Evolutionary conservation across 1,140 invertebrate species (phyloP), one percentile per base, ranked within the genome.

Genomic region (Trichonephila clavipes): DNA sequence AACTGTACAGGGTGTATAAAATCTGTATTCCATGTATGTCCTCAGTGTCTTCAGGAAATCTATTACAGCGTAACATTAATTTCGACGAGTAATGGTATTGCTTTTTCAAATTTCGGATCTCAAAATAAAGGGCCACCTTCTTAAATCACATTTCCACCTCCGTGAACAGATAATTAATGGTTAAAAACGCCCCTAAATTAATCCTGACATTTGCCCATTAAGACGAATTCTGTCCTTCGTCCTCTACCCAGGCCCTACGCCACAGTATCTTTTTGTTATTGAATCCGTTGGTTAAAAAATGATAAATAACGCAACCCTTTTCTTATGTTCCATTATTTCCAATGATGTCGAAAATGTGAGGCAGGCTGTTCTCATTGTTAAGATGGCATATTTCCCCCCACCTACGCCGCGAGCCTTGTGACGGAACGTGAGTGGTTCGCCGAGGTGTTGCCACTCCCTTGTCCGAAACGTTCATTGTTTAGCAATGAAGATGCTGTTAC

Each of bases 141-240:
- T 58, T 59, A 61, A 85, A 85, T 85, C 83, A 85, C 58, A 85
- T 85, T 59, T 85, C 72, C 51, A 85, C 83, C 83, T 59, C 58
- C 83, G 58, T 85, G 51, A 85, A 59, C 83, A 14, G 34, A 58
- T 85, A 92, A 92, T 92, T 92, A 92, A 66, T 85, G 19, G 21
- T 21, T 83, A 21, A 85, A 85, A 85, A 83, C 90, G 81, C 90
- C 62, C 62, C 64, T 85, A 92, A 83, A 92, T 92, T 92, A 92
- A 92, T 66, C 62, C 40, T 92, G 90, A 92, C 90, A 59, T 92
- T n/a, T 85, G 51, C 34, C 90, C 81, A 92, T 92, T 92, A 90
- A 77, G 51, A 34, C n/a, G 83, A 44, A 51, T 51, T 66, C 44
- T 85, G 81, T 92, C 90, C 82, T 92, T 85, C 81, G 59, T 21